Evolutionary conservation across 2,797 vertebrate genomes (phyloP).

Genomic region (Etheostoma perlongum): DNA sequence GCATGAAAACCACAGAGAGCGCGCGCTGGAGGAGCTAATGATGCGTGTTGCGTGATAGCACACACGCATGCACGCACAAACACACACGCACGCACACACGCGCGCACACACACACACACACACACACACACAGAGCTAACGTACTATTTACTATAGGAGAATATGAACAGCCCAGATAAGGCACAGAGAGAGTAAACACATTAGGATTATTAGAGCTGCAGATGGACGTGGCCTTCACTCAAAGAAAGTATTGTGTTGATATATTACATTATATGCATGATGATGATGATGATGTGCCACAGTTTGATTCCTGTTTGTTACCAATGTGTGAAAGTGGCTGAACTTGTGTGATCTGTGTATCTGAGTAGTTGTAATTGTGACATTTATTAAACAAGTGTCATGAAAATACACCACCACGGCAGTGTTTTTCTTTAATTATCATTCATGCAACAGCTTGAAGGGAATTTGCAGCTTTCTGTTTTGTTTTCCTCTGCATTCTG

Average conservation of each 20-base stretch:
- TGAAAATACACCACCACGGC: background rate
- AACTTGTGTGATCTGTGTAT: background rate
- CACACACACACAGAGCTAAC: background rate
- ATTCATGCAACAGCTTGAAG: background rate
- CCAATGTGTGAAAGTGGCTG: background rate
- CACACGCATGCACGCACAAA: constrained; percentile 11
- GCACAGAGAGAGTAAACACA: background rate
- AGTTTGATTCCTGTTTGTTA: background rate
- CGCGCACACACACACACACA: background rate
- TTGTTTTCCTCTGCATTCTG: background rate
- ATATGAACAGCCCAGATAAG: background rate
- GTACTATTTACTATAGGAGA: constrained; percentile 2
- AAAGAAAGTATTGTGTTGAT: constrained; percentile 12
- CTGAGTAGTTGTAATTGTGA: constrained; percentile 1
- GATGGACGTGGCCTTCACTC: constrained; percentile 40
- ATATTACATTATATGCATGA: background rate
- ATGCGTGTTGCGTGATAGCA: constrained; percentile 86
- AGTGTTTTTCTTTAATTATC: background rate
- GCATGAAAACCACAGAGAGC: constrained; percentile 90
- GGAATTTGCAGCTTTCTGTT: background rate
- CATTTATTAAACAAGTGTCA: constrained; percentile 20
- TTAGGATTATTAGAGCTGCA: background rate
- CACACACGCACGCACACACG: constrained; percentile 14
- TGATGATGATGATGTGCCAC: background rate
- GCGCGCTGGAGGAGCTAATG: constrained; percentile 94